A percentile compares a stretch with the other conserved stretches of the same genome.
Evolutionary conservation across 2,113 vertebrate genomes (phyloP).

Genomic region (Pterocles orientalis): DNA sequence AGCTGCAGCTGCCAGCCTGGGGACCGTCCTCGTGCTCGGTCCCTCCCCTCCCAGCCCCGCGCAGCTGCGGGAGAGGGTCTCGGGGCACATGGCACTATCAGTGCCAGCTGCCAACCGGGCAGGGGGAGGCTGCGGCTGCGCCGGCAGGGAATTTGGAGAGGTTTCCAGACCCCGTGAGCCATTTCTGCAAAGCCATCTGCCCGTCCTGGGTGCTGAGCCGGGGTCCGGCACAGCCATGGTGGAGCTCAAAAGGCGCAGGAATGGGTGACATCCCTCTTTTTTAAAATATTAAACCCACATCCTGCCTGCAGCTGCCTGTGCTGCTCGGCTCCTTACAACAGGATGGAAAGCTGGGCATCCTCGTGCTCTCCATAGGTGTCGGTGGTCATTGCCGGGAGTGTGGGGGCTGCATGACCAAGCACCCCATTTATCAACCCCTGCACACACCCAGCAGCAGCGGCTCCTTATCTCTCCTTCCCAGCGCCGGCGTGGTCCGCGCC

Average conservation of each 20-base stretch:
- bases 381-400: not conserved
- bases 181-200: not conserved
- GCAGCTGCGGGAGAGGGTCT: not conserved
- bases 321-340: not conserved
- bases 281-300: accelerated
- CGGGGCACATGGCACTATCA: accelerated
- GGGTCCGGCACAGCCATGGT: accelerated
- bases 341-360: not conserved
- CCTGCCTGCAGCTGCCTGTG: accelerated
- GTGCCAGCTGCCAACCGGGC: not conserved
- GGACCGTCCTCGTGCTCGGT: accelerated
- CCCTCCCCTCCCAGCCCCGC: not conserved
- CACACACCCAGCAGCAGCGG: not conserved
- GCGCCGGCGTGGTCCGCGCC: accelerated
- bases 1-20: not conserved
- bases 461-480: not conserved
- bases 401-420: not conserved
- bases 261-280: not conserved
- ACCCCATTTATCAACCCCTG: conserved; percentile 9
- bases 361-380: accelerated
- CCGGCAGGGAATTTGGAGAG: not conserved
- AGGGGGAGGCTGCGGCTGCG: not conserved
- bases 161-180: not conserved
- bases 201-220: accelerated
- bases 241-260: accelerated